Base-by-base conservation (phyloP, 2,113 vertebrate genomes). In the Melanerpes aurifrons region DNA sequence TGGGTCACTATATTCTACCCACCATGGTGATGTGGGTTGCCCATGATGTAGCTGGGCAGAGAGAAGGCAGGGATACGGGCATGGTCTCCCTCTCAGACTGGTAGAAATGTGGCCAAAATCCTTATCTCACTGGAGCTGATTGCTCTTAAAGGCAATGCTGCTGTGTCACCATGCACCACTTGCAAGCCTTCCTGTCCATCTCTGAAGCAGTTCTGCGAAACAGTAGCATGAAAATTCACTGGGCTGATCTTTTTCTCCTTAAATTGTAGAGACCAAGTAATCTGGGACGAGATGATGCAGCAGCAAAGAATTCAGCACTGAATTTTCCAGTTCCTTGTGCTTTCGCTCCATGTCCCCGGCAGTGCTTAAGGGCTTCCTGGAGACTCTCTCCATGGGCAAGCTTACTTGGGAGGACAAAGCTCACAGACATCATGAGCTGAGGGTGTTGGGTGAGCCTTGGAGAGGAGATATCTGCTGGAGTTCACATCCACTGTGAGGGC, bases 131-230 rank as follows among this genome's bases (percentile, higher is more conserved):
- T 3, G 6, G 28, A 85, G 18, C 12, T 64, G 11, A 8, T 22
- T 88, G 31, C 14, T 18, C 16, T 59, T 69, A 45, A 40, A 28
- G 25, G 17, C 16, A 71, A 70, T 1, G 5, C 45, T 57, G 24
- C 17, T 7, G 21, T 29, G 47, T 45, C 63, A 50, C n/a, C 10
- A 22, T 8, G 29, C 25, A 63, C 17, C 43, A 15, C 17, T 25
- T 78, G 40, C 56, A 80, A 24, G 8, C 17, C 22, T 15, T 28
- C 20, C 43, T 48, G 13, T 29, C 29, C 2, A 2, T 16, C 56
- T 7, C 2, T 29, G 43, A 57, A 69, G n/a, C 24, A 78, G 21
- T 1, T 2, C 14, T 0, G 0, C 53, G 45, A 77, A 89, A 50
- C 3, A 2, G 28, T 31, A 17, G 13, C 15, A 3, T 19, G 25